Evolutionary conservation across 2,888 invertebrate species (phyloP), one percentile per base, ranked within the genome.

Genomic region (Unio pictorum): DNA sequence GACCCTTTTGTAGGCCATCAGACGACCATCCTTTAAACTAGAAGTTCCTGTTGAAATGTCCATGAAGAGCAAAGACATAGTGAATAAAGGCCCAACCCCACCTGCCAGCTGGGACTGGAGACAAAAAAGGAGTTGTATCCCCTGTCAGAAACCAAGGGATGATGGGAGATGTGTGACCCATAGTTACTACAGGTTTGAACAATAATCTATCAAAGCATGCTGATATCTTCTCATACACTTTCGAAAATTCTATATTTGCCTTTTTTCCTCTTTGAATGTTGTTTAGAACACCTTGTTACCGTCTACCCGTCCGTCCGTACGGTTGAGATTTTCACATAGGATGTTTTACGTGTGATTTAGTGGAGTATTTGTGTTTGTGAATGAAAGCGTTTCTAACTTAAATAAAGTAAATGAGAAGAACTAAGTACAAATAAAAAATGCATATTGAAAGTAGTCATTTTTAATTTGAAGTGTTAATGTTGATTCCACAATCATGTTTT

Each of bases 111-210:
- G 72, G 71, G 82, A 84, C 69, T 84, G 84, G 84, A 67, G 81
- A 34, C 61, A 55, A 6, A 75, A 78, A 60, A n/a, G 82, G 84
- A 11, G 81, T 74, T 23, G 68, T 83, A 6, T 54, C 67, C 34
- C 81, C 81, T 28, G 83, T 80, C 74, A 71, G 60, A 71, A 80
- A 76, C 81, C 83, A 78, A 84, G 89, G 85, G 77, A 83, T 75
- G 73, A 73, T 76, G 79, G 89, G 74, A 80, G 83, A 59, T 80
- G 83, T 74, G 66, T 71, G 64, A 81, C 78, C 77, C 76, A 85
- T 72, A 45, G 81, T 75, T 82, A 81, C 77, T 3, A 67, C 73
- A 55, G 82, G 82, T 82, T 62, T 59, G n/a, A n/a, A 15, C 23
- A n/a, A 30, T n/a, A 18, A 11, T 45, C 11, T 56, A 3, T 45